These are phyloP conservation scores for Pyrocephalus nanus DNA, from an alignment of 2,797 vertebrate species.

Conservation along the genomic window DNA sequence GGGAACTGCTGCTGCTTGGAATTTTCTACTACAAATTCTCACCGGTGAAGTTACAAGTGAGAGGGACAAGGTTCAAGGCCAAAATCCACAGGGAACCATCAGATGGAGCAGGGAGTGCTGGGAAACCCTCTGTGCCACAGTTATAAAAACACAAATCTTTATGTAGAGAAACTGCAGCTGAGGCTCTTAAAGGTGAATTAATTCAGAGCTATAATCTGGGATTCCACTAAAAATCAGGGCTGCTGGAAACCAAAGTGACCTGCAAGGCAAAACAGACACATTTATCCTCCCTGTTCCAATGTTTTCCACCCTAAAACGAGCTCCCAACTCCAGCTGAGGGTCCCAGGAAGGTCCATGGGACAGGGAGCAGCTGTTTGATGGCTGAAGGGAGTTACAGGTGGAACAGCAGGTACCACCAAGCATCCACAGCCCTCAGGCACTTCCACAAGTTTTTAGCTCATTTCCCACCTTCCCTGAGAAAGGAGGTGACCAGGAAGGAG, in stretches of 20 bases:
- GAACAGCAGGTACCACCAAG: background rate
- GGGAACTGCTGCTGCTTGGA: background rate
- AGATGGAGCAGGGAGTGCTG: background rate
- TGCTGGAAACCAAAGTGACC: accelerated
- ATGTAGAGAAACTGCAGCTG: background rate
- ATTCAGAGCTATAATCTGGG: background rate
- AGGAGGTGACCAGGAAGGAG: background rate
- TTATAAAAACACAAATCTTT: background rate
- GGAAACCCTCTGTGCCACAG: background rate
- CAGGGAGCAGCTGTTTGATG: background rate
- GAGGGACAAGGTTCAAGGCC: background rate
- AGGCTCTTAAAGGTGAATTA: background rate
- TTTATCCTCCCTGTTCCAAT: too few relatives aligned
- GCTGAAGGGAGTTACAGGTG: background rate
- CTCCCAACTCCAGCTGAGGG: background rate
- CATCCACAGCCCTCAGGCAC: too few relatives aligned
- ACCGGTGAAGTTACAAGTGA: background rate
- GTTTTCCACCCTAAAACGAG: background rate
- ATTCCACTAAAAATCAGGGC: background rate
- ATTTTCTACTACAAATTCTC: constrained; percentile 19
- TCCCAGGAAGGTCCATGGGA: background rate
- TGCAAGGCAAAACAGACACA: background rate
- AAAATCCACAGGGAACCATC: background rate
- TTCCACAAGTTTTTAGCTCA: background rate
- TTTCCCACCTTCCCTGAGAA: background rate